Evolutionary conservation across 2,797 vertebrate species (phyloP).

Genomic region (Scomberomorus guttatus): DNA sequence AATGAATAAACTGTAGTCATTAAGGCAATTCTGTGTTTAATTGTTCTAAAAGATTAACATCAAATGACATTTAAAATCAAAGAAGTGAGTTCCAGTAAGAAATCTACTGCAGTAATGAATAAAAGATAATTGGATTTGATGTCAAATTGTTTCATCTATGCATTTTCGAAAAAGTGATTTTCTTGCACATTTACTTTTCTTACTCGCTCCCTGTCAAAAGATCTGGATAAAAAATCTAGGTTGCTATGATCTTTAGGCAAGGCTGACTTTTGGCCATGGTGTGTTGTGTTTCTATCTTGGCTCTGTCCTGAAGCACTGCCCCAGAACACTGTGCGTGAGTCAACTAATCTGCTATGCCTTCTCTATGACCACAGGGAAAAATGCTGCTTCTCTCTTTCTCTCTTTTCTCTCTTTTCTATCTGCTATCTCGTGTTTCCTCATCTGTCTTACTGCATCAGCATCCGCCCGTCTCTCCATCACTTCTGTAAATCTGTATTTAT

Average conservation of each 20-base stretch:
- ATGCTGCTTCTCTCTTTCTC: conserved; percentile 32
- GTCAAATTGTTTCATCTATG: conserved; percentile 3
- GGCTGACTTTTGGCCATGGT: conserved; percentile 64
- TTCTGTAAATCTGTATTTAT: conserved; percentile 10
- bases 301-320: conserved; percentile 68
- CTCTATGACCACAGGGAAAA: conserved; percentile 49
- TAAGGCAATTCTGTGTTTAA: background rate
- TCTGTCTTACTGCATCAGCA: conserved; percentile 43
- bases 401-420: conserved; percentile 34
- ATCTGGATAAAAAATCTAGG: conserved; percentile 65
- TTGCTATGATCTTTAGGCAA: conserved; percentile 73
- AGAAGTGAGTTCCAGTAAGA: background rate
- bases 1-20: background rate
- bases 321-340: conserved; percentile 63
- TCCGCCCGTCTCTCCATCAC: conserved; percentile 28
- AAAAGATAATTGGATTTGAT: conserved; percentile 4
- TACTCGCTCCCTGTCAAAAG: conserved; percentile 35
- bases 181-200: conserved; percentile 11
- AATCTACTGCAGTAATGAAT: background rate
- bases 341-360: conserved; percentile 73
- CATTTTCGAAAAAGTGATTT: conserved; percentile 1
- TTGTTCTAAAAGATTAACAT: conserved; percentile 1
- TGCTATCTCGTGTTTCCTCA: conserved; percentile 29
- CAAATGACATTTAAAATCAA: background rate
- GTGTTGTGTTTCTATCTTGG: conserved; percentile 69